Evolutionary conservation across 2,113 vertebrate genomes (phyloP), one percentile per base, ranked within the genome.

Genomic region (Rhynchomys soricoides): DNA sequence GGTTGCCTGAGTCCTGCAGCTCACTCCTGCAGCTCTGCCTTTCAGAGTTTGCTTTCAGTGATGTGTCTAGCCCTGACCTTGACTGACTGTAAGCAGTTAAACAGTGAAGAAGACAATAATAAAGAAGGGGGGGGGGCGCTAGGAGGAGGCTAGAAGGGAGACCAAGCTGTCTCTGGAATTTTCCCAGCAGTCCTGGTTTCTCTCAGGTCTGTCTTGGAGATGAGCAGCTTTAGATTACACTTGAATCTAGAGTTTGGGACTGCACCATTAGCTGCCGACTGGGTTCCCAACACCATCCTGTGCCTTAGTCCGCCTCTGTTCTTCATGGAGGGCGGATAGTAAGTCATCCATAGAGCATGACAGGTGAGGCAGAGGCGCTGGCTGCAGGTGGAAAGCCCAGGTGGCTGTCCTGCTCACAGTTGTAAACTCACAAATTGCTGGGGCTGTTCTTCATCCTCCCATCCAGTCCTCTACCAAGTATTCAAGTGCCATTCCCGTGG

Each of bases 1-100:
- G 17, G 26, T 45, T 26, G 40, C 74, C 59, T 78, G 5, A 70
- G 29, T 86, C 78, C 89, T 71, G 17, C n/a, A 66, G 3, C 40
- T 78, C 5, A 70, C 34, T 86, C 78, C 89, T 71, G 17, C n/a
- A 66, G 3, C 40, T 50, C 57, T 78, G 57, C 26, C 73, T 91
- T 74, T 87, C 81, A 43, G n/a, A 62, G 12, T 19, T 79, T 90
- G 68, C 79, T 89, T 90, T 24, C 43, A 83, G 66, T 73, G 45
- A 11, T 10, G 74, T 93, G 90, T 97, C 95, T 79, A 5, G 52
- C 43, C 87, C 68, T 34, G 59, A 37, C 62, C 74, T 77, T 90
- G 40, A 37, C 82, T 96, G 57, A 19, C 16, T 31, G 37, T 74
- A 52, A 89, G 57, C 17, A 43, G 50, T 78, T 82, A 78, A 78